phyloP scores from a whole-genome alignment of 2,113 vertebrate genomes.

The Saguinus midas region DNA sequence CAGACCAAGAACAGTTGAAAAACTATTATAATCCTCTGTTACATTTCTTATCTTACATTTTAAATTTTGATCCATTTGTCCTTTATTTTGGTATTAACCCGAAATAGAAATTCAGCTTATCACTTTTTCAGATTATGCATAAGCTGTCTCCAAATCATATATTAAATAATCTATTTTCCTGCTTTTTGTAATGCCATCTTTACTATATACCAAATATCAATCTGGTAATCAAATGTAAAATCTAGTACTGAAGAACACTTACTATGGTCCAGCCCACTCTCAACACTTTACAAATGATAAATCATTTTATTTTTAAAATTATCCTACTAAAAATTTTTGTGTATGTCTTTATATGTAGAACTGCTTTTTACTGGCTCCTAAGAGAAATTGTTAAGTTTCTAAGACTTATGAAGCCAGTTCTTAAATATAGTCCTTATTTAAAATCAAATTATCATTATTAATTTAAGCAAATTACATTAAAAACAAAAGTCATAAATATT shows the following conservation, averaged over 20 bases:
- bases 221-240: background rate
- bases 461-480: background rate
- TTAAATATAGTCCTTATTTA: background rate
- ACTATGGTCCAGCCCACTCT: rapidly evolving
- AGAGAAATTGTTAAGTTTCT: background rate
- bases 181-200: background rate
- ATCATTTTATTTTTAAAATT: background rate
- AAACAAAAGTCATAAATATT: background rate
- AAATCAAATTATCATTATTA: background rate
- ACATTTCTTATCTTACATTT: background rate
- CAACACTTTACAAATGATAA: background rate
- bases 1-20: background rate
- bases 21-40: background rate
- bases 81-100: background rate
- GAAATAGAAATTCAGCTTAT: background rate
- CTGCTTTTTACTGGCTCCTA: background rate
- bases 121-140: background rate
- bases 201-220: background rate
- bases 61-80: background rate
- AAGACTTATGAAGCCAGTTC: background rate
- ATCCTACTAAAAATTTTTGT: background rate
- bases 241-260: background rate
- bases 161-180: background rate
- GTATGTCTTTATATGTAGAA: background rate
- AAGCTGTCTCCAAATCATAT: background rate